phyloP scores from a whole-genome alignment of 2,797 vertebrate genomes.

The Mallotus villosus region DNA sequence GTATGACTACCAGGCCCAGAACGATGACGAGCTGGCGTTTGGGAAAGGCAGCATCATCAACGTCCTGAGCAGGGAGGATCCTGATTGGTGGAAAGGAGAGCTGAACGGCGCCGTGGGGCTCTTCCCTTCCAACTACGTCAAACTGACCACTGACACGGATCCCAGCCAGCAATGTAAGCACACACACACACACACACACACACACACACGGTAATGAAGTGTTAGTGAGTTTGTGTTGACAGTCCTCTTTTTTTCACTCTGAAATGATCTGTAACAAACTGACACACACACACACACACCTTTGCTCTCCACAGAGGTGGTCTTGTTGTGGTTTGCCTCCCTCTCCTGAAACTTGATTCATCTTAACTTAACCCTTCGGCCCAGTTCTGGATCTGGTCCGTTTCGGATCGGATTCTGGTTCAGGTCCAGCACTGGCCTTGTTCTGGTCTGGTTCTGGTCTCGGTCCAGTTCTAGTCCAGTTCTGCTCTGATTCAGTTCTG shows the following conservation, averaged over 20 bases:
- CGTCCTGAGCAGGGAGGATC: constrained; percentile 95
- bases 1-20: constrained; percentile 98
- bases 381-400: not conserved
- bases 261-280: constrained; percentile 7
- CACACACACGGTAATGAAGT: not conserved
- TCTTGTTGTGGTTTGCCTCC: constrained; percentile 52
- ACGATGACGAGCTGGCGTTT: constrained; percentile 97
- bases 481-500: constrained; percentile 9
- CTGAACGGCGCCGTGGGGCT: constrained; percentile 92
- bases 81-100: constrained; percentile 99
- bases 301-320: constrained; percentile 55
- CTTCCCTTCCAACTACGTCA: constrained; percentile 99
- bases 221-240: not conserved
- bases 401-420: not conserved
- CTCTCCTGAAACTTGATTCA: constrained; percentile 56
- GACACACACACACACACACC: constrained; percentile 24
- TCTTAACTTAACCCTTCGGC: no score
- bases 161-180: constrained; percentile 99
- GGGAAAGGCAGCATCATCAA: constrained; percentile 96
- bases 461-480: not conserved
- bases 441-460: not conserved
- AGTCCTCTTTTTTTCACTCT: not conserved
- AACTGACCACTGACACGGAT: constrained; percentile 94
- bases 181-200: constrained; percentile 4
- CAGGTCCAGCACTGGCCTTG: not conserved